phyloP scores from a whole-genome alignment of 2,113 vertebrate species.

The Scophthalmus maximus region DNA sequence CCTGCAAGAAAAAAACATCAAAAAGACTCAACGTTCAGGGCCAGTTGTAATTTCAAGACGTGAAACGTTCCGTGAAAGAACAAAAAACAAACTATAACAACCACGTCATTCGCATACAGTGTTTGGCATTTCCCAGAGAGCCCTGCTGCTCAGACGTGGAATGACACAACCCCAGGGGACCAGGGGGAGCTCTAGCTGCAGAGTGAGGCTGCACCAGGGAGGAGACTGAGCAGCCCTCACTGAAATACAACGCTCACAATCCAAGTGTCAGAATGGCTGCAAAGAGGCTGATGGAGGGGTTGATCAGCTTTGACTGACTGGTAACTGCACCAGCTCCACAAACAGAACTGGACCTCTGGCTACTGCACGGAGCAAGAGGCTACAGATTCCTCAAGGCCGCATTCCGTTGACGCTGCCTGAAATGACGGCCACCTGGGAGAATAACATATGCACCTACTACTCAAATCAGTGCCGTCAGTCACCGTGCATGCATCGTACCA shows the following conservation, averaged over 20 bases:
- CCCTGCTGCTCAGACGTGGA: constrained; percentile 32
- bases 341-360: background rate
- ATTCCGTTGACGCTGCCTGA: background rate
- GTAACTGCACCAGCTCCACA: background rate
- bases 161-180: constrained; percentile 20
- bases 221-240: background rate
- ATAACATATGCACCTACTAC: background rate
- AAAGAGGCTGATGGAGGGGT: background rate
- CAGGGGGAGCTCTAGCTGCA: background rate
- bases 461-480: background rate
- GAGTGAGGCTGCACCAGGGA: background rate
- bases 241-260: background rate
- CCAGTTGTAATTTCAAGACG: constrained; percentile 36
- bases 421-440: background rate
- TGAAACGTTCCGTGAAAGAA: constrained; percentile 20
- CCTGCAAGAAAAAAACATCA: constrained; percentile 21
- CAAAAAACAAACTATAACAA: no score
- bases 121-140: constrained; percentile 42
- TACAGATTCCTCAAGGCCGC: background rate
- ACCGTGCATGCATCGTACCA: no score
- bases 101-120: constrained; percentile 1
- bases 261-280: background rate
- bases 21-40: constrained; percentile 8
- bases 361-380: background rate
- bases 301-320: background rate